Conservation (phyloP, 1,140 invertebrate species). For the Cataglyphis hispanica region DNA sequence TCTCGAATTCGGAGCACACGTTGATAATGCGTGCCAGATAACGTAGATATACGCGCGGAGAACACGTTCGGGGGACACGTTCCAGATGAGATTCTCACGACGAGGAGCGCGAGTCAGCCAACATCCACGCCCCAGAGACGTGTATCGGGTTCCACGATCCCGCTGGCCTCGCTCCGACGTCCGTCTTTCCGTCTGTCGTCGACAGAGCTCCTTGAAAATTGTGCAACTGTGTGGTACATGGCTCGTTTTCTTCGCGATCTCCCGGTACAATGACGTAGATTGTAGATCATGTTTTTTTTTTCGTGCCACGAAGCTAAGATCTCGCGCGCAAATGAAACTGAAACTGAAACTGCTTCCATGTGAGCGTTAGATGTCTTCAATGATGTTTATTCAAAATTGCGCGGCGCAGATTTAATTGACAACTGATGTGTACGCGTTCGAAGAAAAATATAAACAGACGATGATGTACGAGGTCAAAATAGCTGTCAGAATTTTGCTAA, state of each 20-base stretch:
- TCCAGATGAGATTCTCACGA: slow-evolving; percentile 68
- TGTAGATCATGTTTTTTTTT: slow-evolving; percentile 56
- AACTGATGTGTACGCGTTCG: neutral
- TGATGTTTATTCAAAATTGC: neutral
- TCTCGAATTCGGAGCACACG: slow-evolving; percentile 28
- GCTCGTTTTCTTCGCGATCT: slow-evolving; percentile 63
- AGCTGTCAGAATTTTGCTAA: neutral
- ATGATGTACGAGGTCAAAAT: neutral
- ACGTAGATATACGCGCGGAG: slow-evolving; percentile 1
- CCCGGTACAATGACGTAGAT: slow-evolving; percentile 56
- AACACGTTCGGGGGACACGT: slow-evolving; percentile 59
- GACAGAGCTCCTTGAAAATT: slow-evolving; percentile 60
- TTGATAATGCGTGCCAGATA: slow-evolving; percentile 38
- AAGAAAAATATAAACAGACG: neutral
- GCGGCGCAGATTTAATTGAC: neutral
- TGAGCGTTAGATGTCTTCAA: slow-evolving; percentile 35
- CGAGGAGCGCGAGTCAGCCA: slow-evolving; percentile 35
- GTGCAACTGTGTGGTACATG: slow-evolving; percentile 55
- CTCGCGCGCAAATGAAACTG: slow-evolving; percentile 72
- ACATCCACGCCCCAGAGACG: slow-evolving; percentile 71
- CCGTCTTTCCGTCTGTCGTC: slow-evolving; percentile 15
- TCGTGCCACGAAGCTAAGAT: slow-evolving; percentile 65
- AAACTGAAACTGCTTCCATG: slow-evolving; percentile 69
- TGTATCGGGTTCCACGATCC: slow-evolving; percentile 72
- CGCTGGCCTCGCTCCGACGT: slow-evolving; percentile 30